Evolutionary conservation across 2,113 vertebrate genomes (phyloP), one percentile per base, ranked within the genome.

Genomic region (Struthidea cinerea): DNA sequence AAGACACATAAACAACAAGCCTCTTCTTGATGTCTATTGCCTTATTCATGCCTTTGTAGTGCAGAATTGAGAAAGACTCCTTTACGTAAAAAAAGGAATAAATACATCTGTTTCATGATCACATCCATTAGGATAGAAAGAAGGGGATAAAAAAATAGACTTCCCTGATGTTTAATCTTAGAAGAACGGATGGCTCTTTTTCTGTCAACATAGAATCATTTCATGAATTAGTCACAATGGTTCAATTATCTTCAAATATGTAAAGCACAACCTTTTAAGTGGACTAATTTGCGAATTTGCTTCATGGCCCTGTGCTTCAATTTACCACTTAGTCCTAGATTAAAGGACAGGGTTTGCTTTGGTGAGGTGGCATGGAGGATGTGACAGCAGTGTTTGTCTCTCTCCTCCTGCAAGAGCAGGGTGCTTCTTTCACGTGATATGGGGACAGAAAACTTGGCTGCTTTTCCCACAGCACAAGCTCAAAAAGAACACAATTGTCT

Each of bases 341-440:
- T 65, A 94, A 85, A 93, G 75, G 74, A 56, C 42, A 56, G 15
- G 70, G 28, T 61, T 56, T 71, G 63, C 78, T 49, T 60, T 13
- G 11, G 35, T 44, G 69, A 81, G 37, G 61, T 33, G 56, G 33
- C 63, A 61, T 22, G 17, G 61, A 33, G 39, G 42, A 63, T 0
- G 0, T 16, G 64, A 53, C 22, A 74, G 61, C 44, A 74, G 30
- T 3, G 2, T 33, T 78, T 30, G 26, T 18, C 53, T 44, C 55
- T 67, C 37, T 56, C 14, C 47, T 75, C n/a, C 35, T 24, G 18
- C 0, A 1, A 71, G 47, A 59, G 12, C 22, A 49, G 13, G 8
- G 35, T 39, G 28, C 30, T 82, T 11, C n/a, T 78, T 78, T 35
- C 0, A 0, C 0, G 0, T 19, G 17, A 9, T 9, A 1, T 1